A percentile compares a stretch with the other conserved stretches of the same genome.
phyloP scores from a whole-genome alignment of 2,888 invertebrate genomes.

The Brenthis ino region DNA sequence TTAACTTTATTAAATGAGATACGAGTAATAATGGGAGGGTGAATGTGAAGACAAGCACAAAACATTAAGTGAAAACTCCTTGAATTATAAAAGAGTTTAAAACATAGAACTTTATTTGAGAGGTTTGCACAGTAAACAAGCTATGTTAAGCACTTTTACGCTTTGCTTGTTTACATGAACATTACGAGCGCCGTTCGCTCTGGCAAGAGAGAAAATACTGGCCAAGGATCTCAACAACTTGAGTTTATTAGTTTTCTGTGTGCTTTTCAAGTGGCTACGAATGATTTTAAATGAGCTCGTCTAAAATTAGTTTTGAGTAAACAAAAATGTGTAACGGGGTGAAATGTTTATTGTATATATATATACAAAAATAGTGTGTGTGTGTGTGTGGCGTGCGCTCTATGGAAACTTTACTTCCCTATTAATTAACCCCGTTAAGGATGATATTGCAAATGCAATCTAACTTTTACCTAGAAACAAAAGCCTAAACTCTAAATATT shows the following conservation, averaged over 20 bases:
- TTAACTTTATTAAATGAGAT: conserved; percentile 7
- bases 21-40: conserved; percentile 10
- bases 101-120: conserved; percentile 36
- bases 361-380: too few relatives aligned
- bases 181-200: conserved; percentile 28
- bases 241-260: conserved; percentile 30
- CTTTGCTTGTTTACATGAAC: conserved; percentile 34
- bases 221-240: conserved; percentile 27
- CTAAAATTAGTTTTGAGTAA: neutral
- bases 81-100: conserved; percentile 28
- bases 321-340: neutral
- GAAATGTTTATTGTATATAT: too few relatives aligned
- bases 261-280: conserved; percentile 12
- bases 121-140: conserved; percentile 38
- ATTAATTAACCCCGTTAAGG: too few relatives aligned
- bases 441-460: too few relatives aligned
- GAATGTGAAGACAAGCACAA: conserved; percentile 10
- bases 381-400: too few relatives aligned
- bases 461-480: too few relatives aligned
- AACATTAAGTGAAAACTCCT: conserved; percentile 21
- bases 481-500: too few relatives aligned
- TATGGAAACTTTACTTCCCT: too few relatives aligned
- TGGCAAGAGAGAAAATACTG: conserved; percentile 28
- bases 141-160: conserved; percentile 37
- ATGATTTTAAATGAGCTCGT: conserved; percentile 10